Conservation (phyloP, 2,888 invertebrate genomes). For the Nephrotoma guestfalica region DNA sequence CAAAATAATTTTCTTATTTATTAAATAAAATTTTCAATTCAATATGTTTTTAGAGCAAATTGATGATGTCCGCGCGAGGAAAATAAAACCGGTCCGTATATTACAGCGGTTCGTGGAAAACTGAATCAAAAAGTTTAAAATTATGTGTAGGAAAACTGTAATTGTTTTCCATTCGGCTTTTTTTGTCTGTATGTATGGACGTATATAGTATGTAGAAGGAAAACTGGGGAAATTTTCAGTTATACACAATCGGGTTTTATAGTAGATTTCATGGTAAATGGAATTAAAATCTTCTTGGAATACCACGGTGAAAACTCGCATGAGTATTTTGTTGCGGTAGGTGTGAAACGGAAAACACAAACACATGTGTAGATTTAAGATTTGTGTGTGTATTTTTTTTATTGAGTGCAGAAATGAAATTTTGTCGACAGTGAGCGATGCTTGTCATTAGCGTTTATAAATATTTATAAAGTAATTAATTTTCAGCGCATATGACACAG, state of each 20-base stretch:
- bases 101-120: not conserved
- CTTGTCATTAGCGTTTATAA: no score
- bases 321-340: not conserved
- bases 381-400: not conserved
- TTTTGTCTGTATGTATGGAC: not conserved
- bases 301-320: not conserved
- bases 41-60: not conserved
- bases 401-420: not conserved
- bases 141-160: not conserved
- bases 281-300: not conserved
- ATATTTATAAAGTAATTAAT: no score
- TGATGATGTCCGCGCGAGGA: not conserved
- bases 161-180: not conserved
- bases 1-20: no score
- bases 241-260: not conserved
- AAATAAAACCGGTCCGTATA: not conserved
- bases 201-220: not conserved
- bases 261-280: not conserved
- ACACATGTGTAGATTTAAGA: not conserved
- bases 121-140: not conserved
- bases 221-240: not conserved
- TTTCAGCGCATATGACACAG: no score
- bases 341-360: not conserved
- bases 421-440: not conserved
- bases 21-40: no score